Conservation (phyloP, 2,888 invertebrate species). For the Drosophila mercatorum region DNA sequence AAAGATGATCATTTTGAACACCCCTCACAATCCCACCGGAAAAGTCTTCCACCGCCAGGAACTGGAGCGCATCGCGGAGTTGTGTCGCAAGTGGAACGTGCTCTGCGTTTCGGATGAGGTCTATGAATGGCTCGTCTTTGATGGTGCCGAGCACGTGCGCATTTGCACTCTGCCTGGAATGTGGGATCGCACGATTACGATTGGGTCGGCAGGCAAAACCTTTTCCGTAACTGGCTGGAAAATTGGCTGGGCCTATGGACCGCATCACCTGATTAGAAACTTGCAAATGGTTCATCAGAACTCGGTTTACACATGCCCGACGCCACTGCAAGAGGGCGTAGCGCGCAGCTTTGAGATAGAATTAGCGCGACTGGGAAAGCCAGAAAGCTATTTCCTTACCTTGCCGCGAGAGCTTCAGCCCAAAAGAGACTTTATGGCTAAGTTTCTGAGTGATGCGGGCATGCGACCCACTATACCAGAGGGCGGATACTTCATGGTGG, state of each 20-base stretch:
- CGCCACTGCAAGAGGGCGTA: constrained; percentile 96
- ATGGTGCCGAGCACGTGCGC: constrained; percentile 92
- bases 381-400: constrained; percentile 93
- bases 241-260: constrained; percentile 98
- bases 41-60: constrained; percentile 90
- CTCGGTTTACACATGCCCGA: constrained; percentile 95
- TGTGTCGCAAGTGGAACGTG: constrained; percentile 96
- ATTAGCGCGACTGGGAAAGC: constrained; percentile 87
- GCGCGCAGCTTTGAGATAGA: constrained; percentile 96
- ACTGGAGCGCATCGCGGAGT: constrained; percentile 90
- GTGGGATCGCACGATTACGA: constrained; percentile 98
- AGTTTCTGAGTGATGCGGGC: constrained; percentile 90
- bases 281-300: constrained; percentile 97
- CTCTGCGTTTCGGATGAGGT: constrained; percentile 98
- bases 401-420: constrained; percentile 90
- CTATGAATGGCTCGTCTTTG: constrained; percentile 98
- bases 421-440: constrained; percentile 92
- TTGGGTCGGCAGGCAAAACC: constrained; percentile 99
- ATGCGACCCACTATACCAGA: constrained; percentile 97
- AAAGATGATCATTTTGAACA: constrained; percentile 97
- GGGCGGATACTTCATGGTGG: constrained; percentile 98
- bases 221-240: constrained; percentile 99
- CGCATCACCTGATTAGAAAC: constrained; percentile 91
- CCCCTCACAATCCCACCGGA: constrained; percentile 98
- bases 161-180: constrained; percentile 98